Evolutionary conservation across 2,797 vertebrate species (phyloP).

Genomic region (Ficedula albicollis): DNA sequence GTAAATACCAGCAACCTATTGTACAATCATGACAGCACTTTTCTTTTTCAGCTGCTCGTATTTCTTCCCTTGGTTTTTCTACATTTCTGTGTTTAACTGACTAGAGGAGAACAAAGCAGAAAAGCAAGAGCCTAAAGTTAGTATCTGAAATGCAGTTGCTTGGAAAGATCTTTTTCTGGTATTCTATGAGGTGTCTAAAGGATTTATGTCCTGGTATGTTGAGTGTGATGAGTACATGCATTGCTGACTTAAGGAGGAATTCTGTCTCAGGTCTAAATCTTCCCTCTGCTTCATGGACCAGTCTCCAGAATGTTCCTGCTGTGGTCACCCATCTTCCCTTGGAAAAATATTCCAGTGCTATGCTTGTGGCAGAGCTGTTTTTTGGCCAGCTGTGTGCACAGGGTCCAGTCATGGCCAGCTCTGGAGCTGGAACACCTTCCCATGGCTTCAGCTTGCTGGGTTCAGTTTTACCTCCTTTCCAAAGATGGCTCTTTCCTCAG

Average conservation of each 20-base stretch:
- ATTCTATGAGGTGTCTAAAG: neutral
- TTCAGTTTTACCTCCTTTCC: neutral
- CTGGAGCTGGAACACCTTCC: neutral
- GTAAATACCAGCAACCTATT: conserved; percentile 9
- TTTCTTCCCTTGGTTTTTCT: conserved; percentile 16
- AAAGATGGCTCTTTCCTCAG: neutral
- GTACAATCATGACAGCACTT: neutral
- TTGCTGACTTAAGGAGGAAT: neutral
- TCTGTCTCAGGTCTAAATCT: neutral
- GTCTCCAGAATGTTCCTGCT: no score
- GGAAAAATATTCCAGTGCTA: fast-evolving
- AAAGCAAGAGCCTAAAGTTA: neutral
- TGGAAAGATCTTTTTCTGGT: neutral
- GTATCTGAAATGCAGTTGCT: neutral
- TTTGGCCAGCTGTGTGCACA: fast-evolving
- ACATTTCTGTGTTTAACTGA: neutral
- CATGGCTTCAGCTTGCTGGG: neutral
- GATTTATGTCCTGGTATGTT: neutral
- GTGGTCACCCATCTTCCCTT: neutral
- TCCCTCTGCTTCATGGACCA: neutral
- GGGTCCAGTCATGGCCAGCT: neutral
- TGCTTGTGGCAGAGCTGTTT: neutral
- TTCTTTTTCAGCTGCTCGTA: neutral
- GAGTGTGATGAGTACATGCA: neutral
- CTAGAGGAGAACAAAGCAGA: neutral